These are phyloP conservation scores for Terebella lapidaria DNA, from an alignment of 2,888 invertebrate species.

Conservation along the genomic window DNA sequence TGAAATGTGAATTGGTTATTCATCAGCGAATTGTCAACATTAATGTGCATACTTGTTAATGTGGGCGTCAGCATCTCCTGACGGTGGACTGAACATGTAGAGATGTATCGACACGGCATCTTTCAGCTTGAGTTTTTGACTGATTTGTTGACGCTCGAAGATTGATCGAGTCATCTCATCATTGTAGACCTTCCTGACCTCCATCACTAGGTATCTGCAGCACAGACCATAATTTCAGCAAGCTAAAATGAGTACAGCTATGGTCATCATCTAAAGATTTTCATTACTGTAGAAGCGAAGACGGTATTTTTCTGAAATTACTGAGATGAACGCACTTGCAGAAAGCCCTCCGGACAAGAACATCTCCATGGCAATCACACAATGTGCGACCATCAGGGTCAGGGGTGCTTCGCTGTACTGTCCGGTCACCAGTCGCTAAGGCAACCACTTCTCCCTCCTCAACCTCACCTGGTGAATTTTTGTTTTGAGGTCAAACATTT, in stretches of 20 bases:
- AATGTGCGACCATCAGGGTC: constrained; percentile 39
- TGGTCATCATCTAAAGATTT: too few species aligned
- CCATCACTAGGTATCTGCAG: constrained; percentile 29
- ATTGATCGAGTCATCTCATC: background rate
- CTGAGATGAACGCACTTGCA: background rate
- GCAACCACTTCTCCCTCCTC: constrained; percentile 47
- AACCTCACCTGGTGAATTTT: constrained; percentile 23
- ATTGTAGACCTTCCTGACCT: background rate
- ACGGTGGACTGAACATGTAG: background rate
- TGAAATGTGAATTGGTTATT: too few species aligned
- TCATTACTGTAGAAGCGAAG: too few species aligned
- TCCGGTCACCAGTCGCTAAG: constrained; percentile 46
- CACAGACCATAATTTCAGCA: too few species aligned
- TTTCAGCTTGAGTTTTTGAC: background rate
- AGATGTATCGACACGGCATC: constrained; percentile 8
- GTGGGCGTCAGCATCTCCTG: constrained; percentile 1
- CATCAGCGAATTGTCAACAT: too few species aligned
- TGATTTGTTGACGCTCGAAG: background rate
- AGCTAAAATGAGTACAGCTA: too few species aligned
- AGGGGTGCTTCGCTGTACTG: constrained; percentile 32
- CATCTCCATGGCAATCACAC: constrained; percentile 45
- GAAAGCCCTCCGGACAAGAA: constrained; percentile 41
- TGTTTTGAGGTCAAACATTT: too few species aligned
- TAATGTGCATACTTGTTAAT: background rate
- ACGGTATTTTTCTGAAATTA: too few species aligned